Evolutionary conservation across 2,113 vertebrate species (phyloP), one percentile per base, ranked within the genome.

Genomic region (Lamprologus lemairii): DNA sequence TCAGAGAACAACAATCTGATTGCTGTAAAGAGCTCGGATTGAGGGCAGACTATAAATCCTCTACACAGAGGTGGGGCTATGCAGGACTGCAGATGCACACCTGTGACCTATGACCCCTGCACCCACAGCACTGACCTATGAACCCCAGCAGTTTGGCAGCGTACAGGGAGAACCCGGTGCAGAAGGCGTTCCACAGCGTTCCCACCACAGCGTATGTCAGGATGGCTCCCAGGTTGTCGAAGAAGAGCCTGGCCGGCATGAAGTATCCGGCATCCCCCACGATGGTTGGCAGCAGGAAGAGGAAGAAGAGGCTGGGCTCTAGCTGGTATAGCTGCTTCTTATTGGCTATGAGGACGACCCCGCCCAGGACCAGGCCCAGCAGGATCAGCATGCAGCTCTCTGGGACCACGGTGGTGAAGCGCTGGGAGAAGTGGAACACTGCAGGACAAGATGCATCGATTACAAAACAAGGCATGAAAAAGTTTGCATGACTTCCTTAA

Each of bases 361-460:
- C 98, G 1, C 98, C 98, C 75, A 99, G 96, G n/a, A 96, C 97
- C 96, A 99, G 96, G 4, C 98, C 98, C 90, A 99, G 93, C 51
- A 99, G 96, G 95, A 99, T 99, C 90, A 99, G 97, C 94, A 99
- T 96, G 94, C 98, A 98, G 97, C 98, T 99, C 95, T 99, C 98
- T 0, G 98, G 98, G 3, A 99, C 98, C 1, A 99, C 91, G 0
- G 97, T 98, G 1, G 98, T 99, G 95, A 99, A 98, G 17, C 97
- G 98, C 94, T 97, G 97, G 4, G 98, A 98, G 88, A 99, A 95
- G 92, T 99, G 98, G 94, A 99, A 99, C 91, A 99, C 98, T 99
- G 90, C 31, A 2, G 49, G 94, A 95, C 7, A 78, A 86, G 1
- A 85, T 14, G 40, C 33, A 37, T 7, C 1, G 2, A 35, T 80